A percentile compares a stretch with the other conserved stretches of the same genome.
phyloP scores from a whole-genome alignment of 2,797 vertebrate species.

The Lacerta agilis region DNA sequence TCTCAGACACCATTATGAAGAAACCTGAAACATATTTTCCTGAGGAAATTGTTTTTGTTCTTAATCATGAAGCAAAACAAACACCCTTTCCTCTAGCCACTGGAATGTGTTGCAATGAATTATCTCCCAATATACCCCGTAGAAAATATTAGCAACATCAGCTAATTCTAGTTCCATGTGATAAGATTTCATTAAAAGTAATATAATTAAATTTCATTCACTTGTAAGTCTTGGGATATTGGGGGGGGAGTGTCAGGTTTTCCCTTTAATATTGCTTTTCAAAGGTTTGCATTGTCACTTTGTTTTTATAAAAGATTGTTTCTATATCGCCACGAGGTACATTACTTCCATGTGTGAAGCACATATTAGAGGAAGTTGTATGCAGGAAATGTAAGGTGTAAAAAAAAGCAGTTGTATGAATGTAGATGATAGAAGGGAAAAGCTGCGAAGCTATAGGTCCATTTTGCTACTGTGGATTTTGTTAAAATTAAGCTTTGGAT shows the following conservation, averaged over 20 bases:
- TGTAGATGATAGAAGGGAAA: rapidly evolving
- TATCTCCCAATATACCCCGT: not conserved
- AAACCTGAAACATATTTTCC: slow-evolving; percentile 13
- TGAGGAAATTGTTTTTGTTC: slow-evolving; percentile 5
- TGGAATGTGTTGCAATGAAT: slow-evolving; percentile 11
- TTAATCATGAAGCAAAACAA: slow-evolving; percentile 7
- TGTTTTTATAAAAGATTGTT: slow-evolving; percentile 21
- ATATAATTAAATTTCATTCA: slow-evolving; percentile 2
- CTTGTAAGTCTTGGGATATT: slow-evolving; percentile 24
- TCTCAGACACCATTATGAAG: slow-evolving; percentile 26
- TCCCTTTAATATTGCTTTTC: not conserved
- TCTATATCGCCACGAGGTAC: not conserved
- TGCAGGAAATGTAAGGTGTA: not conserved
- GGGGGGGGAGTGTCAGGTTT: not conserved
- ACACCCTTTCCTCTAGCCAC: not conserved
- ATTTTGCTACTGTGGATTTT: slow-evolving; percentile 16
- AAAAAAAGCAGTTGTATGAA: slow-evolving; percentile 9
- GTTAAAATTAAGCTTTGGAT: not conserved
- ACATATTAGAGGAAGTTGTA: not conserved
- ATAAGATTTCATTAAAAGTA: slow-evolving; percentile 8
- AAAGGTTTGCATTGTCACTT: slow-evolving; percentile 22
- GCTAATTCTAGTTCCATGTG: not conserved
- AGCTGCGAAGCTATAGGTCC: not conserved
- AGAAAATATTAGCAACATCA: slow-evolving; percentile 28
- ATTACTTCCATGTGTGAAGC: slow-evolving; percentile 6